Conservation (phyloP, 1,140 invertebrate genomes). For the Drosophila ercepeae region DNA sequence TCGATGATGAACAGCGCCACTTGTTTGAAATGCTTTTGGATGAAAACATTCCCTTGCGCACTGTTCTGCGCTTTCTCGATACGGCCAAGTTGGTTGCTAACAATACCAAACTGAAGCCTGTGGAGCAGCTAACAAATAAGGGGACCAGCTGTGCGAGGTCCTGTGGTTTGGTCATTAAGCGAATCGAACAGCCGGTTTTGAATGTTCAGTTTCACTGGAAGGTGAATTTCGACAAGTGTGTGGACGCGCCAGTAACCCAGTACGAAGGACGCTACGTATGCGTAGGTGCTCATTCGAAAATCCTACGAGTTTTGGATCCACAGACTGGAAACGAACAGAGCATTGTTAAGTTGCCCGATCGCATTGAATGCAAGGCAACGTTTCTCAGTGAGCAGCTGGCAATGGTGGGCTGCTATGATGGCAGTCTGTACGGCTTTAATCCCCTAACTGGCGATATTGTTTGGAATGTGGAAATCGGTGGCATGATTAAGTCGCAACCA, state of each 20-base stretch:
- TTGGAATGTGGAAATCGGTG: conserved; percentile 84
- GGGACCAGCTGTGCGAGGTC: background rate
- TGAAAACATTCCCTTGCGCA: conserved; percentile 42
- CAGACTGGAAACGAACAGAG: conserved; percentile 72
- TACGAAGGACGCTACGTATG: conserved; percentile 57
- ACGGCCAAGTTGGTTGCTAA: conserved; percentile 54
- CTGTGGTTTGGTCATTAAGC: conserved; percentile 45
- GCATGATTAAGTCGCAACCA: conserved; percentile 85
- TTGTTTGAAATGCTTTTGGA: conserved; percentile 57
- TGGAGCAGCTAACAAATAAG: conserved; percentile 13
- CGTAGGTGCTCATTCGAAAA: conserved; percentile 75
- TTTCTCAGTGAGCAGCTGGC: conserved; percentile 50
- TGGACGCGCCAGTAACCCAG: conserved; percentile 85
- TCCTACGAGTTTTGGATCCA: conserved; percentile 52
- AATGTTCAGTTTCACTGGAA: conserved; percentile 78
- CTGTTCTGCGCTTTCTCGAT: conserved; percentile 47
- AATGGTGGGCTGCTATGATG: conserved; percentile 86
- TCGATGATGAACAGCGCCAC: conserved; percentile 53
- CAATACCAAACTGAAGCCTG: conserved; percentile 54
- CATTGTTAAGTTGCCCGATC: conserved; percentile 82
- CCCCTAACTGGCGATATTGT: conserved; percentile 77
- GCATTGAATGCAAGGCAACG: conserved; percentile 86
- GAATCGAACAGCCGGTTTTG: conserved; percentile 40
- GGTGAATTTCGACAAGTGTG: conserved; percentile 85
- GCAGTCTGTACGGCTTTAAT: conserved; percentile 84